Base-by-base conservation (phyloP, 2,888 invertebrate genomes). In the Pandemis heparana region DNA sequence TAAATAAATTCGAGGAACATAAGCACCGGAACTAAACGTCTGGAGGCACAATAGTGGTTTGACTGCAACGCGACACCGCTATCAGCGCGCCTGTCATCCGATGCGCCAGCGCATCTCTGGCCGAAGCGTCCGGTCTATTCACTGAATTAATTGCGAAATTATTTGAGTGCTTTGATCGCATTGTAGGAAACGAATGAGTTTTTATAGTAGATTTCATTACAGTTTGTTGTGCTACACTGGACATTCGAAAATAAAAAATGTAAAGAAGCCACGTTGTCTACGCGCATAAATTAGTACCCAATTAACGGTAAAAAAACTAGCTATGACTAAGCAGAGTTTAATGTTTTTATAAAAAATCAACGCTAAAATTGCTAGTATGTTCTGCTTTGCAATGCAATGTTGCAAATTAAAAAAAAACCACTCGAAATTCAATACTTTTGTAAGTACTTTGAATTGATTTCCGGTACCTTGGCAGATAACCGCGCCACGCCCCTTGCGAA, bases 381-480 rank as follows among this genome's bases (percentile, higher is more conserved):
- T 56, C 6, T 69, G 61, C 32, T 32, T 10, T 1, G 7, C 8
- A 43, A 43, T 14, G 7, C 10, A 18, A 43, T 43, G 62, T 14
- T 32, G 14, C 41, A 5, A 16, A 14, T 60, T 48, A 4, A 60
- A 60, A 53, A 38, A 16, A 14, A 39, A 69, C 71, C 80, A 79
- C 82, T 80, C 81, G 92, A 87, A 92, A 92, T 82, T 77, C 80
- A 86, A 92, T 88, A 90, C 88, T 87, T 88, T 84, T 81, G 82
- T 80, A 78, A 77, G 79, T 83, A 79, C 81, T 82, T 85, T 85
- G 78, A 93, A 92, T 91, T 84, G 89, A 90, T 85, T 89, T 94
- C 92, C 94, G 94, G 82, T 94, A 92, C 92, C 91, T 86, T 82
- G 82, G 80, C 82, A 91, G 92, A 92, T 90, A 92, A 87, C 85